Evolutionary conservation across 2,797 vertebrate genomes (phyloP).

Genomic region (Platyrinchus mystaceus): DNA sequence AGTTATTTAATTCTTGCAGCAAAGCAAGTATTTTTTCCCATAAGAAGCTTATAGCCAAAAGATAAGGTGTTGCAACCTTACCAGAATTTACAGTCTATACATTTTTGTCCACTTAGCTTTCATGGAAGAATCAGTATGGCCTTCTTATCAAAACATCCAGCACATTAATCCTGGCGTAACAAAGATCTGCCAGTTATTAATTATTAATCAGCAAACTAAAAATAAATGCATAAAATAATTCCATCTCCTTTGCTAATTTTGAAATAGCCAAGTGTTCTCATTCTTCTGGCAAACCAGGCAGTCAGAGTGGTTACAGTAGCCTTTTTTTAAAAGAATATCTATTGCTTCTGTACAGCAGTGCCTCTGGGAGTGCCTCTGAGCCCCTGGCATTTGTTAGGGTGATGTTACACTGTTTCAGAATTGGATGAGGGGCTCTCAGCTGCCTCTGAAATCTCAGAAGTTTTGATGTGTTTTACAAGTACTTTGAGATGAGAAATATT

Average conservation of each 20-base stretch:
- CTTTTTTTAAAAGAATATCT: not conserved
- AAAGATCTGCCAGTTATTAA: not conserved
- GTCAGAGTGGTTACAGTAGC: not conserved
- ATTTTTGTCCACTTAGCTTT: not conserved
- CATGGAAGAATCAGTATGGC: not conserved
- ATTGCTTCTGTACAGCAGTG: not conserved
- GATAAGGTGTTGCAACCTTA: not conserved
- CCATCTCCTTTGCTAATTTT: not conserved
- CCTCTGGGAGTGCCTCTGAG: not conserved
- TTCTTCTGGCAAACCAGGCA: not conserved
- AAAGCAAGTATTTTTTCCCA: not conserved
- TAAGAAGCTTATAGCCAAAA: not conserved
- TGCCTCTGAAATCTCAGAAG: not conserved
- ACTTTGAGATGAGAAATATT: not conserved
- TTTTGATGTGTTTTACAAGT: not conserved
- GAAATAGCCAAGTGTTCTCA: not conserved
- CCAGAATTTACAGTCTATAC: not conserved
- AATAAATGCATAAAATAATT: not conserved
- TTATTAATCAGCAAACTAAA: slow-evolving; percentile 15
- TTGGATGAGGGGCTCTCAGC: not conserved
- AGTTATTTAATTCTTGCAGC: not conserved
- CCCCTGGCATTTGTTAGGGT: not conserved
- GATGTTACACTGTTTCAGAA: not conserved
- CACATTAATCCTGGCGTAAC: not conserved
- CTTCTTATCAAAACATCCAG: not conserved